Base-by-base conservation (phyloP, 2,888 invertebrate species). In the Sylvicola fuscatus region DNA sequence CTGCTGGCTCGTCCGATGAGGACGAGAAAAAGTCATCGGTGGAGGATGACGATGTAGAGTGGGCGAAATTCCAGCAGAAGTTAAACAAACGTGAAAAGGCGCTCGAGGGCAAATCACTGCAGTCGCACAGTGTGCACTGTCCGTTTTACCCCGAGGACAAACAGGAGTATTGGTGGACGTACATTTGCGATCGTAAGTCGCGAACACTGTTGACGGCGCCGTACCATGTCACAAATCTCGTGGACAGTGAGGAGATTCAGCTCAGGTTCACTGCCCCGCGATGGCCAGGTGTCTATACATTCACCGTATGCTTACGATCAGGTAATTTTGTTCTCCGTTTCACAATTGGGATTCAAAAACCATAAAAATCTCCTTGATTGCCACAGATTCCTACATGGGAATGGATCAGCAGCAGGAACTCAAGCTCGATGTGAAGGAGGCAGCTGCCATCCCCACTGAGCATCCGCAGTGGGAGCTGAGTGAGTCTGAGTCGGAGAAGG, bases 141-240 rank as follows among this genome's bases (percentile, higher is more conserved):
- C 98, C 98, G 0, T 77, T 78, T 56, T 99, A 82, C 59, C 92
- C 98, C 3, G 79, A 80, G 61, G 81, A 81, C 44, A 92, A 98
- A 56, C 93, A 93, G 56, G 98, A 99, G 60, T 95, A 83, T 62
- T 99, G 98, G 97, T 99, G 97, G 95, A 80, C 95, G 43, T 98
- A 97, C 58, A 81, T 98, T 46, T 84, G 86, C 60, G 97, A 99
- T 63, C 75, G 87, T 48, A 95, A 90, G 61, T 83, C 82, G 44
- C 79, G 78, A 53, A 80, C 83, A 41, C 62, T 99, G 46, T 70
- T 95, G 44, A 89, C 95, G 34, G 80, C 87, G 45, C 95, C 97
- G 30, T 81, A 83, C 53, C 82, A 92, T 52, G 77, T 97, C 41
- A 95, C 95, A 37, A 87, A 86, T 56, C 71, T 99, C 40, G 81